Conservation (phyloP, 2,888 invertebrate species). For the Cephonodes hylas region DNA sequence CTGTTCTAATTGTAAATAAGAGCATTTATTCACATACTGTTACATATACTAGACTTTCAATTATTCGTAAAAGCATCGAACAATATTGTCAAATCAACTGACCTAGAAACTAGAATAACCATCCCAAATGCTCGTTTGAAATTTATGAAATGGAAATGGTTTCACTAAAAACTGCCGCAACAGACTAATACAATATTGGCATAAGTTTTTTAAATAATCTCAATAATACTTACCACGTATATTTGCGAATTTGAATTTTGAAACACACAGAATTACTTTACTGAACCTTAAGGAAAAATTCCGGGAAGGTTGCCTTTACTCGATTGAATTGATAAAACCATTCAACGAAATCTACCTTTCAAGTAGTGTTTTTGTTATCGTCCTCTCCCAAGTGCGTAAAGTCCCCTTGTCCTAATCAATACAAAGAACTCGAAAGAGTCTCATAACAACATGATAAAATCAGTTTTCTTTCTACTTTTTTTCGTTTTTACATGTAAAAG, state of each 20-base stretch:
- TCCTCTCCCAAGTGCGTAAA: neutral
- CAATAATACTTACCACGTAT: neutral
- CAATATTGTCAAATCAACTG: neutral
- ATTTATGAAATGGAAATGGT: neutral
- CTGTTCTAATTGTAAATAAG: constrained; percentile 58
- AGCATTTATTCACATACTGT: neutral
- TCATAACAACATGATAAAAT: neutral
- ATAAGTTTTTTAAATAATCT: neutral
- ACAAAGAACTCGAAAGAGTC: neutral
- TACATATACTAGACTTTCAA: neutral
- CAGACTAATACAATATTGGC: no score
- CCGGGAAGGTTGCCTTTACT: neutral
- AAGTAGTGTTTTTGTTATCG: neutral
- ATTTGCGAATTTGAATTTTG: neutral
- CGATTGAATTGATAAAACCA: constrained; percentile 3
- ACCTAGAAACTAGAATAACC: neutral
- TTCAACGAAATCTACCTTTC: neutral
- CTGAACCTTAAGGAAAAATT: neutral
- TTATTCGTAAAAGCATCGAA: neutral
- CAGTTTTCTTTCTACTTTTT: neutral
- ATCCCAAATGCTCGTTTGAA: neutral
- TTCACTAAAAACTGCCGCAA: neutral
- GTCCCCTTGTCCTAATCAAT: constrained; percentile 9
- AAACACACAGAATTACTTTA: neutral
- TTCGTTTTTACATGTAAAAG: neutral